Conservation (phyloP, 1,140 invertebrate species). For the Macrostomum lignano region DNA sequence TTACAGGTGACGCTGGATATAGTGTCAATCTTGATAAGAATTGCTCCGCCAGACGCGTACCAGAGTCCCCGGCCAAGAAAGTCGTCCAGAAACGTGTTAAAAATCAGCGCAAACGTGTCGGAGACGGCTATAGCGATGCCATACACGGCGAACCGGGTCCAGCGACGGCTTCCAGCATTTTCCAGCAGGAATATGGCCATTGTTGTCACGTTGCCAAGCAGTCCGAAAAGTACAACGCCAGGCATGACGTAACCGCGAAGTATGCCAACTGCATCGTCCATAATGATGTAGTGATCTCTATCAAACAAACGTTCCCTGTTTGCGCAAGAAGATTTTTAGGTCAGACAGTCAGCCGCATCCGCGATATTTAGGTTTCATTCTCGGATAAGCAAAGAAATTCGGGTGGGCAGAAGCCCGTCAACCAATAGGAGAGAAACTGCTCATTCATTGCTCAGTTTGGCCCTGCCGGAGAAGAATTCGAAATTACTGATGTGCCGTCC, state of each 20-base stretch:
- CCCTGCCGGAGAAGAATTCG: too few species aligned
- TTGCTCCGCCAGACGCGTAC: neutral
- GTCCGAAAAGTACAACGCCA: neutral
- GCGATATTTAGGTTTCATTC: too few species aligned
- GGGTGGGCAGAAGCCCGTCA: too few species aligned
- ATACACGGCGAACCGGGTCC: neutral
- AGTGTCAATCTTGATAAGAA: neutral
- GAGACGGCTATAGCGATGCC: neutral
- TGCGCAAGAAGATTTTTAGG: too few species aligned
- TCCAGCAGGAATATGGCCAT: neutral
- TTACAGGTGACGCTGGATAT: neutral
- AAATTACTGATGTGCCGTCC: too few species aligned
- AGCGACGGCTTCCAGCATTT: neutral
- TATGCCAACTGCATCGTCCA: neutral
- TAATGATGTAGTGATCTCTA: too few species aligned
- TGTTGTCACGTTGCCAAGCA: neutral
- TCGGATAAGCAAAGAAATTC: too few species aligned
- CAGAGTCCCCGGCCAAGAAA: neutral
- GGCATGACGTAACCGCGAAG: neutral
- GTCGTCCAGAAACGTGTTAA: conserved; percentile 2
- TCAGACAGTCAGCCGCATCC: too few species aligned
- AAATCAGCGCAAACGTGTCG: neutral
- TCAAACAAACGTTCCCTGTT: too few species aligned
- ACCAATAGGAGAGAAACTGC: too few species aligned
- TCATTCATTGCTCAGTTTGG: too few species aligned